These are phyloP conservation scores for Pelusios castaneus DNA, from an alignment of 2,113 vertebrate species.

Conservation along the genomic window DNA sequence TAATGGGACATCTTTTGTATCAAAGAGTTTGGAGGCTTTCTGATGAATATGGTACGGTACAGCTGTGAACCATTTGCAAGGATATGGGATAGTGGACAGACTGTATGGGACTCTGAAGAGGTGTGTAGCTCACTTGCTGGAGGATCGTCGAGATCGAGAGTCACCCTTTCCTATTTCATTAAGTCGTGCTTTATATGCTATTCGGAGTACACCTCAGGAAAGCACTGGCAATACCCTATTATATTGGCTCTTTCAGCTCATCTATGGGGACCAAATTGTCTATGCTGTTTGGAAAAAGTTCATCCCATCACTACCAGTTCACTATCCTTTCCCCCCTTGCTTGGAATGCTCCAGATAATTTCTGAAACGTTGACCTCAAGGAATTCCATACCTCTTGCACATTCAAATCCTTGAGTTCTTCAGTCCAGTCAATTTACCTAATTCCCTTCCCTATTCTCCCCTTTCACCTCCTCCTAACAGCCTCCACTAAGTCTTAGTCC, in stretches of 20 bases:
- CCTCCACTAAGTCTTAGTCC: neutral
- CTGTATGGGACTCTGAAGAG: neutral
- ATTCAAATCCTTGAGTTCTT: neutral
- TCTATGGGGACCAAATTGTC: neutral
- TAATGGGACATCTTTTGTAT: neutral
- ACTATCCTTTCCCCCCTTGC: neutral
- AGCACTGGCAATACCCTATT: neutral
- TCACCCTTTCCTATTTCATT: neutral
- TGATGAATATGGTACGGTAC: neutral
- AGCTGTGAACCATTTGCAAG: neutral
- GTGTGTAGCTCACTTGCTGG: neutral
- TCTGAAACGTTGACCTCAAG: neutral
- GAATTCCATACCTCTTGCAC: too few relatives aligned
- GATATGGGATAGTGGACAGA: neutral
- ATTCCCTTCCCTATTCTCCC: too few relatives aligned
- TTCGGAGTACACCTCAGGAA: neutral
- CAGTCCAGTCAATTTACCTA: neutral
- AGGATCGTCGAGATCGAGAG: neutral
- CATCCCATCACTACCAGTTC: neutral
- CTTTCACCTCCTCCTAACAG: neutral
- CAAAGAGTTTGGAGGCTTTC: neutral
- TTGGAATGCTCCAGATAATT: neutral
- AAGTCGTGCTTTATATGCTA: neutral
- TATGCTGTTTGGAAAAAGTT: neutral
- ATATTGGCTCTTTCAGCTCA: neutral